Conservation (phyloP, 2,888 invertebrate species). For the Pelosia muscerda region DNA sequence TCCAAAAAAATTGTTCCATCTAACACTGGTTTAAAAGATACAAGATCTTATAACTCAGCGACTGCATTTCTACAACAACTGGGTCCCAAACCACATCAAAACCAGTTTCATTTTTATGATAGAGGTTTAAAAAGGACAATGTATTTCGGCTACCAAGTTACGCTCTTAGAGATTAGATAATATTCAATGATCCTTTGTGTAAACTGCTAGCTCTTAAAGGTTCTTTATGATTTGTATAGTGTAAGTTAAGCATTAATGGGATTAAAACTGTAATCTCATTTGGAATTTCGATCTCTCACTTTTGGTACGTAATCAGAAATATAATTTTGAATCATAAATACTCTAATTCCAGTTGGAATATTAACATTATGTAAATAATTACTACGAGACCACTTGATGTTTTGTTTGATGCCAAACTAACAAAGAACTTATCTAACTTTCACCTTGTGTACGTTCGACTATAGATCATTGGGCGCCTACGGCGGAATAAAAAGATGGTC, state of each 20-base stretch:
- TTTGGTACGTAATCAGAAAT: conserved; percentile 14
- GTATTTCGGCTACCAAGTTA: conserved; percentile 69
- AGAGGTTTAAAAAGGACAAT: conserved; percentile 70
- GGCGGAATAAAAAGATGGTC: conserved; percentile 29
- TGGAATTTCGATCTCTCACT: conserved; percentile 17
- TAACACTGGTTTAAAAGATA: neutral
- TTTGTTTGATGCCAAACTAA: conserved; percentile 38
- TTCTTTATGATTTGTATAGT: conserved; percentile 40
- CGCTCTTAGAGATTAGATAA: conserved; percentile 70
- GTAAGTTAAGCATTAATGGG: conserved; percentile 36
- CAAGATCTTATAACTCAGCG: conserved; percentile 13
- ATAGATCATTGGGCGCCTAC: conserved; percentile 43
- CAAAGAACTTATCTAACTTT: conserved; percentile 43
- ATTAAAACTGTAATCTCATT: conserved; percentile 36
- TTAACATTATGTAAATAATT: conserved; percentile 39
- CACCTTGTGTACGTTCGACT: conserved; percentile 38
- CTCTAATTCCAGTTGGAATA: conserved; percentile 31
- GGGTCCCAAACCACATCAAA: conserved; percentile 38
- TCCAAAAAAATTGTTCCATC: neutral
- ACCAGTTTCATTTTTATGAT: conserved; percentile 70
- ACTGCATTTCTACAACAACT: conserved; percentile 27
- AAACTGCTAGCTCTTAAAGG: conserved; percentile 46
- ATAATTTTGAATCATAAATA: conserved; percentile 33
- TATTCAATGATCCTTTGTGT: conserved; percentile 71
- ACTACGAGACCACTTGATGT: conserved; percentile 34